Base-by-base conservation (phyloP, 2,113 vertebrate species). In the Hemibagrus wyckioides region DNA sequence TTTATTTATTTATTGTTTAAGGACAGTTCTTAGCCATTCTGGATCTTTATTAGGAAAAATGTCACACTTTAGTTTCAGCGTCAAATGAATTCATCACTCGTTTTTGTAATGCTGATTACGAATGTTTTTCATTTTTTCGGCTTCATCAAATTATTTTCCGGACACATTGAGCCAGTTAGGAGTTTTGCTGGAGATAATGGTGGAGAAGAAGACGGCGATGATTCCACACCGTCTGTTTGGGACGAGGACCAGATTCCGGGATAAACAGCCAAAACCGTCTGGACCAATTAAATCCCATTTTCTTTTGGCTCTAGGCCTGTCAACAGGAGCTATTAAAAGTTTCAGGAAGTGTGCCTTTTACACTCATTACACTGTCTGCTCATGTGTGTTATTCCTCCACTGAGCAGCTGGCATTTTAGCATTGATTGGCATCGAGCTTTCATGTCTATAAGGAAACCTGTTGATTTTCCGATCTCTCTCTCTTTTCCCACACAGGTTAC, bases 401-500 rank as follows among this genome's bases (percentile, higher is more conserved):
- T 39, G 11, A 69, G 65, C 82, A 84, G 36, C 65, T 73, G 82
- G 65, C 41, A n/a, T 33, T 36, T 0, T 84, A 28, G 41, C 33
- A 17, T 15, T 85, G 73, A 63, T 30, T 36, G 57, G 21, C 73
- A 79, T 0, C 11, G 10, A 30, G 84, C 5, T 50, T 77, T 61
- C 36, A 15, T 14, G 6, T n/a, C 50, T 71, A 39, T 56, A 25
- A 69, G 21, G 65, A 84, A 52, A 30, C 59, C 75, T 77, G 11
- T 56, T 54, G 44, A 75, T 56, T n/a, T 21, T 33, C 50, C 10
- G 48, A 57, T 57, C 54, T 54, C 9, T 2, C 6, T 36, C n/a
- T n/a, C n/a, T n/a, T n/a, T 1, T n/a, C 23, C 67, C 52, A 21
- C 33, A 4, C 92, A 99, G 97, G 98, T 73, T 99, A 99, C 87